These are phyloP conservation scores for Drosophila lini DNA, from an alignment of 1,140 invertebrate species.

Conservation along the genomic window DNA sequence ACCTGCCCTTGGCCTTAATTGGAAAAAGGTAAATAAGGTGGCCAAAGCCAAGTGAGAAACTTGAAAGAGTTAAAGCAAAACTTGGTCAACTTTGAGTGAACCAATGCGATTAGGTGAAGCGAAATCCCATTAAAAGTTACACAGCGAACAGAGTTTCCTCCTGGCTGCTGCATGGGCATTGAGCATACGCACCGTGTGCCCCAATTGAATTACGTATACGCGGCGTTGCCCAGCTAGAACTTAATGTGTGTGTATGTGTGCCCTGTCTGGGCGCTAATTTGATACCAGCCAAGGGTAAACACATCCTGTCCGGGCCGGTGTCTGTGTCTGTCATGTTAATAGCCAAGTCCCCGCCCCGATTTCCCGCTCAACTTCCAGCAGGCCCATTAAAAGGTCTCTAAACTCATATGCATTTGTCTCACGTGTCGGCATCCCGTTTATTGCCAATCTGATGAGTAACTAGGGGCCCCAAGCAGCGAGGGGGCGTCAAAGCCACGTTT, in stretches of 20 bases:
- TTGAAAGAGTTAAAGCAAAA: conserved; percentile 38
- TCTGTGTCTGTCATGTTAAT: conserved; percentile 60
- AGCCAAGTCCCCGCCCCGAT: conserved; percentile 22
- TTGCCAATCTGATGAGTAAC: conserved; percentile 57
- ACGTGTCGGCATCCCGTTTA: conserved; percentile 70
- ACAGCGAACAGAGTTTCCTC: background rate
- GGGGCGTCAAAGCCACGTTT: conserved; percentile 51
- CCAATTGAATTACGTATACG: conserved; percentile 41
- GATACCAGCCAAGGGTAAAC: conserved; percentile 33
- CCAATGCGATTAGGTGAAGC: conserved; percentile 12
- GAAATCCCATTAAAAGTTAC: conserved; percentile 42
- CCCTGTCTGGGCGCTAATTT: conserved; percentile 41
- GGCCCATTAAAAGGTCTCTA: conserved; percentile 61
- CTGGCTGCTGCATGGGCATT: conserved; percentile 12
- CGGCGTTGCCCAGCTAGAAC: conserved; percentile 10
- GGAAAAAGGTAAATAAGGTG: conserved; percentile 26
- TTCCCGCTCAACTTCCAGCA: conserved; percentile 14
- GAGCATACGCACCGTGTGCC: conserved; percentile 38
- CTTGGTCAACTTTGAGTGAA: conserved; percentile 27
- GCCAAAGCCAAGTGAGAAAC: background rate
- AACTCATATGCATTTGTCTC: conserved; percentile 79
- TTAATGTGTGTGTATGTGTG: conserved; percentile 24
- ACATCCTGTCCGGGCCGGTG: conserved; percentile 28
- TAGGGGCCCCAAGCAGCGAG: background rate
- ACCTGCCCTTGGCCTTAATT: conserved; percentile 45